These are phyloP conservation scores for Trachelipus rathkii DNA, from an alignment of 1,140 invertebrate species.

Conservation along the genomic window DNA sequence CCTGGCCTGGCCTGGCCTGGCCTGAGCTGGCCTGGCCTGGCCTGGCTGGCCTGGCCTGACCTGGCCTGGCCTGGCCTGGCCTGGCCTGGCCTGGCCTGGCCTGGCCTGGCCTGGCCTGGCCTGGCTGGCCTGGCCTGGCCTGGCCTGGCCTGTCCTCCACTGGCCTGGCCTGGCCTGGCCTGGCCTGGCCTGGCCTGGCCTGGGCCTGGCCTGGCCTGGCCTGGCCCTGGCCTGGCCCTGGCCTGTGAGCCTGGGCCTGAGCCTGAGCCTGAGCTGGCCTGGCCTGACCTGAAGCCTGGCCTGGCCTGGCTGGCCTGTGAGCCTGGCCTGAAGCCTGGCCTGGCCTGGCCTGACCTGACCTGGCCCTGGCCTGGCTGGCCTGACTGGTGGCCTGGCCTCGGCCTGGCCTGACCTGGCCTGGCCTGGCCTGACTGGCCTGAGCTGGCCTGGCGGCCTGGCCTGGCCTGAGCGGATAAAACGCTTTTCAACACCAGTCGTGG, in stretches of 20 bases:
- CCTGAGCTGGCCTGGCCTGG: slow-evolving; percentile 44
- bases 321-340: too few species aligned
- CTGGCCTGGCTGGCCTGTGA: too few species aligned
- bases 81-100: too few species aligned
- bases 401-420: slow-evolving; percentile 30
- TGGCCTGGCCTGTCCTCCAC: too few species aligned
- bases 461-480: slow-evolving; percentile 35
- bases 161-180: slow-evolving; percentile 40
- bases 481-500: too few species aligned
- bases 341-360: slow-evolving; percentile 45
- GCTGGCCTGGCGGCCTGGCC: slow-evolving; percentile 37
- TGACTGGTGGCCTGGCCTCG: slow-evolving; percentile 40
- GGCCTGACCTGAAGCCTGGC: slow-evolving; percentile 44
- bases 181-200: slow-evolving; percentile 43
- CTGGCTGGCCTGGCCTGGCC: too few species aligned
- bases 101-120: too few species aligned
- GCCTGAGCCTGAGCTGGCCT: too few species aligned
- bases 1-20: slow-evolving; percentile 42
- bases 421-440: slow-evolving; percentile 37
- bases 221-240: slow-evolving; percentile 43
- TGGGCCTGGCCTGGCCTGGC: slow-evolving; percentile 45
- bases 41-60: too few species aligned
- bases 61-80: too few species aligned
- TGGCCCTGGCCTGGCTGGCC: too few species aligned
- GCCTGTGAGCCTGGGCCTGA: too few species aligned